Evolutionary conservation across 2,888 invertebrate species (phyloP), one percentile per base, ranked within the genome.

Genomic region (Galeopsomyia nigrocyanea): DNA sequence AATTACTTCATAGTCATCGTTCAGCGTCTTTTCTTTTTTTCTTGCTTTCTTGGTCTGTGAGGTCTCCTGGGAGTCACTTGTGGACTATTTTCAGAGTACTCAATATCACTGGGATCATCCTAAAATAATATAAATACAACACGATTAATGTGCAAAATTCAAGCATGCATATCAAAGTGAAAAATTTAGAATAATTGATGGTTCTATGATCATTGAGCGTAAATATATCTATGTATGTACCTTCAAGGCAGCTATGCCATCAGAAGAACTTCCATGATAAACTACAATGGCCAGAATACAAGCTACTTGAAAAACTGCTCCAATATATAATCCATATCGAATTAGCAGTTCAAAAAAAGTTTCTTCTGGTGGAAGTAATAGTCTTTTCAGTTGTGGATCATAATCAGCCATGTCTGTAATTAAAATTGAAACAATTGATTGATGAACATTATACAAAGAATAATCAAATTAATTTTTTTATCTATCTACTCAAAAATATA

Each of bases 271-370:
- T 49, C 82, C 79, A 71, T 85, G 84, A 77, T 83, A 89, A 73
- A 94, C 90, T 61, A 96, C 91, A 77, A 95, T 95, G 21, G 95
- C 94, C 63, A 93, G 89, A 76, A 97, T 89, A 82, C 96, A 96
- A 22, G 93, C 87, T 69, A 96, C 87, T 87, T 96, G 96, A 82
- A 96, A 96, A n/a, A 94, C 89, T 17, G 96, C 96, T 6, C 95
- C 95, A 50, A 95, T 87, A 82, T 95, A 95, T 6, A 96, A 87
- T 16, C 96, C 95, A 85, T 84, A 82, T 77, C 83, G 82, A 66
- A 86, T 77, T 60, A 86, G 78, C 75, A 82, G 79, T 77, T 86
- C 86, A 56, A 86, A 83, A 22, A 84, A 76, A 16, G 83, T 84
- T 69, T 86, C 86, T 70, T 85, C 86, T 1, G 83, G 81, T 39